Evolutionary conservation across 2,113 vertebrate genomes (phyloP).

Genomic region (Oreocharis arfaki): DNA sequence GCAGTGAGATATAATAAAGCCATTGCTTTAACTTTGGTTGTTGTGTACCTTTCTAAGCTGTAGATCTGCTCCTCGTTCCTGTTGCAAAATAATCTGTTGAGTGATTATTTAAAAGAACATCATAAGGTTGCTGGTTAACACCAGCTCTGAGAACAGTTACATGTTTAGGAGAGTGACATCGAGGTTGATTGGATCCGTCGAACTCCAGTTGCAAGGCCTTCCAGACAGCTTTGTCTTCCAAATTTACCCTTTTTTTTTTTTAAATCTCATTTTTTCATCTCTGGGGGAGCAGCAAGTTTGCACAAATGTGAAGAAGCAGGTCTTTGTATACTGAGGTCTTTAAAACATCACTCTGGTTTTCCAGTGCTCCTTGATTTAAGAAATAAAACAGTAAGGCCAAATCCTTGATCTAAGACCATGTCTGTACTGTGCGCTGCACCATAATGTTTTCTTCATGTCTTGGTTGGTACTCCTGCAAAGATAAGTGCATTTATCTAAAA

Average conservation of each 20-base stretch:
- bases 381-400: constrained; percentile 15
- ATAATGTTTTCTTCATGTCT: neutral
- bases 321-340: neutral
- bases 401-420: neutral
- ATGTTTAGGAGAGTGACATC: neutral
- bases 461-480: neutral
- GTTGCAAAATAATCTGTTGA: neutral
- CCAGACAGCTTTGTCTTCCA: neutral
- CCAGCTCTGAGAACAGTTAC: neutral
- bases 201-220: neutral
- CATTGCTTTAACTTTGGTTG: neutral
- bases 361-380: constrained; percentile 16
- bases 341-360: constrained; percentile 23
- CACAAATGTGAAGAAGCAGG: neutral
- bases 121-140: neutral
- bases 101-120: neutral
- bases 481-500: neutral
- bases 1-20: neutral
- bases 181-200: accelerated
- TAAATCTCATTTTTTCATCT: neutral
- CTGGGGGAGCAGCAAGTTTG: neutral
- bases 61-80: neutral
- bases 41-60: neutral
- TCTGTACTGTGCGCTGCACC: neutral
- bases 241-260: neutral